Conservation (phyloP, 2,888 invertebrate species). For the Chrysolina haemoptera region DNA sequence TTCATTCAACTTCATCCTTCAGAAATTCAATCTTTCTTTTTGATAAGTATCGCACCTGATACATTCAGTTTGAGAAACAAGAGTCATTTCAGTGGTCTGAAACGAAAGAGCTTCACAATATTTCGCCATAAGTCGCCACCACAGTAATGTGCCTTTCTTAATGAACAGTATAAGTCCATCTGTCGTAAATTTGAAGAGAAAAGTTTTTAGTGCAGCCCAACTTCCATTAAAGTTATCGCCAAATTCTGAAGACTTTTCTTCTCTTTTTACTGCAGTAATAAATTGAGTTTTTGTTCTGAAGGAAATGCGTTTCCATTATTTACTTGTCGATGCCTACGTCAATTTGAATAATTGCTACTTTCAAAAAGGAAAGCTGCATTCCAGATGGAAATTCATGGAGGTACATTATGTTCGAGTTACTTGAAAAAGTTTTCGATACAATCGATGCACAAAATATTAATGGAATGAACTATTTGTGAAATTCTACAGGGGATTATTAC, state of each 20-base stretch:
- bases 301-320: slow-evolving; percentile 5
- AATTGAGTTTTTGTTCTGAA: slow-evolving; percentile 4
- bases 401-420: neutral
- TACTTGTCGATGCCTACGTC: neutral
- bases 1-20: too few relatives aligned
- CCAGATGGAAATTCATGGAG: neutral
- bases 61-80: too few relatives aligned
- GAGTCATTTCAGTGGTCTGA: too few relatives aligned
- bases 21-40: too few relatives aligned
- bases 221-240: slow-evolving; percentile 1
- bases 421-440: neutral
- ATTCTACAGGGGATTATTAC: too few relatives aligned
- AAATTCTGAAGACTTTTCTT: neutral
- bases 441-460: too few relatives aligned
- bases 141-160: neutral
- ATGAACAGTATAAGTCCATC: neutral
- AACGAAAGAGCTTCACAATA: too few relatives aligned
- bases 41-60: too few relatives aligned
- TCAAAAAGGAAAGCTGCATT: neutral
- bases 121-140: neutral
- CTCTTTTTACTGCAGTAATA: slow-evolving; percentile 3
- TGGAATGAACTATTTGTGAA: too few relatives aligned
- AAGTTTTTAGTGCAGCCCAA: slow-evolving; percentile 19
- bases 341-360: neutral
- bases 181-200: slow-evolving; percentile 14